Conservation (phyloP, 2,888 invertebrate species). For the Dastarcus helophoroides region DNA sequence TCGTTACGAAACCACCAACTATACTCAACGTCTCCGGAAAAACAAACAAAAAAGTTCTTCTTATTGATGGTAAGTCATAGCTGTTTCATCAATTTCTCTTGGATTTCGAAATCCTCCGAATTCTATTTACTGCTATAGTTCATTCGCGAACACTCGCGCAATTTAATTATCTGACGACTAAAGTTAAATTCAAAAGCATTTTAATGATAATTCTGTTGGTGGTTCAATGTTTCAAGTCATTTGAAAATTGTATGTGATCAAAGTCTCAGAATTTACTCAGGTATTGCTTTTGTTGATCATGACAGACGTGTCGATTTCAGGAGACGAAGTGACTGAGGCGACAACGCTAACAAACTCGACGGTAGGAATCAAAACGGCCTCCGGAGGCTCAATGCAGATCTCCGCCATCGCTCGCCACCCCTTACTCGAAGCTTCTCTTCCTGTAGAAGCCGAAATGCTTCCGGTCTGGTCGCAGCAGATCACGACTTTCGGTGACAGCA, state of each 20-base stretch:
- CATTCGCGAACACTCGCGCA: too few relatives aligned
- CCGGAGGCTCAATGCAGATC: slow-evolving; percentile 62
- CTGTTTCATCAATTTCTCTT: too few relatives aligned
- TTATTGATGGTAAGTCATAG: slow-evolving; percentile 39
- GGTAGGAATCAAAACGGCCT: slow-evolving; percentile 60
- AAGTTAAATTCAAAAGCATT: too few relatives aligned
- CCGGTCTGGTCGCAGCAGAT: slow-evolving; percentile 82
- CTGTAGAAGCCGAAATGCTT: slow-evolving; percentile 82
- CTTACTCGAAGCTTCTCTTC: slow-evolving; percentile 67
- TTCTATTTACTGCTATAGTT: too few relatives aligned
- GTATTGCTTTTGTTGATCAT: too few relatives aligned
- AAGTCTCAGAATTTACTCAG: too few relatives aligned
- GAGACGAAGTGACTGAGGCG: slow-evolving; percentile 61
- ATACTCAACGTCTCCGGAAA: slow-evolving; percentile 33
- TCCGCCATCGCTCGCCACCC: slow-evolving; percentile 74
- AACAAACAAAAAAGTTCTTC: slow-evolving; percentile 40
- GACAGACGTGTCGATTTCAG: too few relatives aligned
- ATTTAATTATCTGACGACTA: too few relatives aligned
- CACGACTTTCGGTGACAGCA: slow-evolving; percentile 61
- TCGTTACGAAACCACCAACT: slow-evolving; percentile 41
- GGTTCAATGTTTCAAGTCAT: too few relatives aligned
- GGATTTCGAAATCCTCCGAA: too few relatives aligned
- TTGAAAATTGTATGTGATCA: too few relatives aligned
- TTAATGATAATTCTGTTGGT: too few relatives aligned
- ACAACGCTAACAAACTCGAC: slow-evolving; percentile 70